Conservation (phyloP, 2,113 vertebrate genomes). For the Ceyx cyanopectus region DNA sequence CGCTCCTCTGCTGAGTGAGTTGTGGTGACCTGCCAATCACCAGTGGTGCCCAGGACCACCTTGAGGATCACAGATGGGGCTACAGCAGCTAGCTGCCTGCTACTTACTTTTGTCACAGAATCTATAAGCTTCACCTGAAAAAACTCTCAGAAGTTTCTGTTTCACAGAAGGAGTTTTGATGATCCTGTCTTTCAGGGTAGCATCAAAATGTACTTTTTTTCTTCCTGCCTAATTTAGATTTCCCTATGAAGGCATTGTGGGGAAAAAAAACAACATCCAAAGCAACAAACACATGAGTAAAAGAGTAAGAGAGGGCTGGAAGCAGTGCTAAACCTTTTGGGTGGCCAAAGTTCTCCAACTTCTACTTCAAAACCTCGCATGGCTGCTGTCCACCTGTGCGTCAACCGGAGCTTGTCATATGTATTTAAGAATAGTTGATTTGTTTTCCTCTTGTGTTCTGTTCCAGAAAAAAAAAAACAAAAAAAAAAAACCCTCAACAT, state of each 20-base stretch:
- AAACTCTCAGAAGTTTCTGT: neutral
- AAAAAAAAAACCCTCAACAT: neutral
- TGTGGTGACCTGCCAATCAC: rapidly evolving
- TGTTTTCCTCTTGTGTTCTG: neutral
- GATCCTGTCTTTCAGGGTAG: neutral
- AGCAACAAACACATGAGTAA: rapidly evolving
- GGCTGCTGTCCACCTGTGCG: conserved; percentile 13
- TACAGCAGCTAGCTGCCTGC: neutral
- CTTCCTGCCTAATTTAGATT: neutral
- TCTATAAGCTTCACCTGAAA: neutral
- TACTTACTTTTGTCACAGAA: neutral
- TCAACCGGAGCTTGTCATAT: neutral
- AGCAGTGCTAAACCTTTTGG: neutral
- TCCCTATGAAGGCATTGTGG: neutral
- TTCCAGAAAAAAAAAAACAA: conserved; percentile 29
- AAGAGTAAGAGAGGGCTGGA: neutral
- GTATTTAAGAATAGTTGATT: conserved; percentile 32
- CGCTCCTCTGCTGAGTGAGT: neutral
- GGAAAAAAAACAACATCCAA: neutral
- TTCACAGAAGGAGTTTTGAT: neutral
- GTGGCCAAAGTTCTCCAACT: neutral
- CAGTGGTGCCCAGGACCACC: neutral
- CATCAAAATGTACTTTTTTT: neutral
- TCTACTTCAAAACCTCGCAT: neutral
- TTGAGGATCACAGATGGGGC: neutral